A percentile compares a stretch with the other conserved stretches of the same genome.
Evolutionary conservation across 2,888 invertebrate genomes (phyloP).

Genomic region (Molorchus minor): DNA sequence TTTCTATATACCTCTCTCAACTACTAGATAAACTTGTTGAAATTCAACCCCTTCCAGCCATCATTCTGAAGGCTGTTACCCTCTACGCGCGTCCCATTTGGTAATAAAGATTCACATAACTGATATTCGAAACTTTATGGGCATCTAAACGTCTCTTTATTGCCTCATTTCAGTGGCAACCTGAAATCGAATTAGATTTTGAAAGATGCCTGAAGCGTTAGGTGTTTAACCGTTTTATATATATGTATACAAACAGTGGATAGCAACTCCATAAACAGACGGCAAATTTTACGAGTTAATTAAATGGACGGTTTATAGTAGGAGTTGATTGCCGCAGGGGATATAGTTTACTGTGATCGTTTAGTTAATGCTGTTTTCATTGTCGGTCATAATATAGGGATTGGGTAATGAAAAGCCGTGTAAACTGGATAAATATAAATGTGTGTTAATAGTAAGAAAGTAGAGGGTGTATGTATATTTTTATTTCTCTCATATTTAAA

Average conservation of each 20-base stretch:
- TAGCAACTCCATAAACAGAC: slow-evolving; percentile 19
- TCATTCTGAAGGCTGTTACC: slow-evolving; percentile 8
- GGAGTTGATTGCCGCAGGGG: neutral
- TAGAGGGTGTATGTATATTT: too few relatives aligned
- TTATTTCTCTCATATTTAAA: too few relatives aligned
- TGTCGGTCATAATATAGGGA: too few relatives aligned
- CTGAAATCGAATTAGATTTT: slow-evolving; percentile 19
- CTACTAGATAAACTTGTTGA: neutral
- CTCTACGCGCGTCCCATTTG: slow-evolving; percentile 16
- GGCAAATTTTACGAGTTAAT: slow-evolving; percentile 17
- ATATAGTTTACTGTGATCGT: too few relatives aligned
- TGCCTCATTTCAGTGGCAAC: slow-evolving; percentile 16
- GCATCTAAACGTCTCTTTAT: slow-evolving; percentile 20
- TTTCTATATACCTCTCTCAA: slow-evolving; percentile 1
- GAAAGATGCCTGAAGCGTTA: slow-evolving; percentile 12
- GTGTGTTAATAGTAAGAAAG: too few relatives aligned
- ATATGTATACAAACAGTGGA: slow-evolving; percentile 17
- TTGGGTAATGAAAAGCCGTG: too few relatives aligned
- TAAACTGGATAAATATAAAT: too few relatives aligned
- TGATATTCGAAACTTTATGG: slow-evolving; percentile 19
- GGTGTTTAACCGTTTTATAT: slow-evolving; percentile 22
- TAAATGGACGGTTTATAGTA: slow-evolving; percentile 4
- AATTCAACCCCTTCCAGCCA: slow-evolving; percentile 8
- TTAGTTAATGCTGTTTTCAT: too few relatives aligned
- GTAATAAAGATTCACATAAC: slow-evolving; percentile 22